phyloP scores from a whole-genome alignment of 2,797 vertebrate species.

The Nyctalus aviator region DNA sequence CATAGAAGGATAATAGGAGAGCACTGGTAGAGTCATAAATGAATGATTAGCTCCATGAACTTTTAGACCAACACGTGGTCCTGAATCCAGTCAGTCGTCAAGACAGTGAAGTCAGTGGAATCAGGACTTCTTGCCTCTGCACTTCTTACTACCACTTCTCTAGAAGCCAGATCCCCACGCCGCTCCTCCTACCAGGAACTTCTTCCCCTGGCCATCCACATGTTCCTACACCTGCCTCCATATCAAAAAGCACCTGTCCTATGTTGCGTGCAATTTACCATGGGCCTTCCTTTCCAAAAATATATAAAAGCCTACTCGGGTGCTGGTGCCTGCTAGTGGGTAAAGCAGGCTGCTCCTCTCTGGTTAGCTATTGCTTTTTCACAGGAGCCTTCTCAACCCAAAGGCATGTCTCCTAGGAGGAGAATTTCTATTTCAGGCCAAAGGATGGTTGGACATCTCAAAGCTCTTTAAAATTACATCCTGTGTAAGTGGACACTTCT shows the following conservation, averaged over 20 bases:
- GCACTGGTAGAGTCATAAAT: not conserved
- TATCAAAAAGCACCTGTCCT: not conserved
- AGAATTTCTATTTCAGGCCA: conserved; percentile 72
- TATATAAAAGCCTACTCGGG: not conserved
- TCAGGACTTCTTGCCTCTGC: not conserved
- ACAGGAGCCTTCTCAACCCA: conserved; percentile 17
- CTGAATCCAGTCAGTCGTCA: not conserved
- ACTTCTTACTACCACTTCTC: not conserved
- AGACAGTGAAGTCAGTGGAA: not conserved
- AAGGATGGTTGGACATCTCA: conserved; percentile 53
- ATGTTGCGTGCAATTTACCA: not conserved
- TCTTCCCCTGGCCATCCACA: not conserved
- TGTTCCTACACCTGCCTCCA: not conserved
- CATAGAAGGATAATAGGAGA: not conserved
- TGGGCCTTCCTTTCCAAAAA: not conserved
- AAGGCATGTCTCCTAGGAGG: conserved; percentile 23
- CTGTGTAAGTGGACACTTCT: conserved; percentile 79
- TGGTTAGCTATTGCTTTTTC: conserved; percentile 7
- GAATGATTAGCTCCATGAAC: not conserved
- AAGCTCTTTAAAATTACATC: conserved; percentile 78
- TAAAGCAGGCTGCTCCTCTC: not conserved
- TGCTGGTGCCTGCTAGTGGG: not conserved
- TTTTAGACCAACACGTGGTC: not conserved
- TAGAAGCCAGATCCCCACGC: not conserved
- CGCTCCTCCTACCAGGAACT: not conserved